These are phyloP conservation scores for Eledona agricola DNA, from an alignment of 2,888 invertebrate genomes.

Conservation along the genomic window DNA sequence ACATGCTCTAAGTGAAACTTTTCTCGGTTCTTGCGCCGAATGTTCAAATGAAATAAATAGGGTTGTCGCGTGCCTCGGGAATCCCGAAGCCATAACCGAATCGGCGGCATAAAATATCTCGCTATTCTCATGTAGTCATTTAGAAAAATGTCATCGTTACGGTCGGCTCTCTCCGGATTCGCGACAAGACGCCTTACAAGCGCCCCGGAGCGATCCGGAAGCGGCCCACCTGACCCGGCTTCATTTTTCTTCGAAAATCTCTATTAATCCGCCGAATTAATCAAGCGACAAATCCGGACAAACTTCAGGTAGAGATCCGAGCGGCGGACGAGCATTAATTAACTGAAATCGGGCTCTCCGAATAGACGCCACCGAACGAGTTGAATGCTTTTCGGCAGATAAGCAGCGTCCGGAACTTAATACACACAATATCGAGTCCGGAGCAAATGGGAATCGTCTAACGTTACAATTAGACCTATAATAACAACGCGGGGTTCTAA, in stretches of 20 bases:
- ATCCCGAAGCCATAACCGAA: constrained; percentile 15
- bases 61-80: constrained; percentile 43
- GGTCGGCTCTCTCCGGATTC: constrained; percentile 20
- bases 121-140: constrained; percentile 35
- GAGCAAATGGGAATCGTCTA: constrained; percentile 28
- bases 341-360: constrained; percentile 9
- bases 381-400: constrained; percentile 29
- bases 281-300: constrained; percentile 10
- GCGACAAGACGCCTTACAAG: constrained; percentile 23
- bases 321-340: constrained; percentile 22
- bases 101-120: constrained; percentile 29
- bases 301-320: constrained; percentile 12
- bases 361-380: constrained; percentile 12
- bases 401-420: constrained; percentile 20
- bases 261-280: constrained; percentile 24
- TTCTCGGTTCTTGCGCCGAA: no score
- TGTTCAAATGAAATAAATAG: constrained; percentile 58
- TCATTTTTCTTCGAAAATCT: constrained; percentile 24
- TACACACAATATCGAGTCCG: constrained; percentile 22
- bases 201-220: constrained; percentile 29
- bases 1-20: no score
- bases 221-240: constrained; percentile 14
- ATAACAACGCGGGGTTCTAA: constrained; percentile 29
- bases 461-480: constrained; percentile 36
- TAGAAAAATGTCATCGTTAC: constrained; percentile 39